Evolutionary conservation across 2,888 invertebrate genomes (phyloP).

Genomic region (Tetragonisca angustula): DNA sequence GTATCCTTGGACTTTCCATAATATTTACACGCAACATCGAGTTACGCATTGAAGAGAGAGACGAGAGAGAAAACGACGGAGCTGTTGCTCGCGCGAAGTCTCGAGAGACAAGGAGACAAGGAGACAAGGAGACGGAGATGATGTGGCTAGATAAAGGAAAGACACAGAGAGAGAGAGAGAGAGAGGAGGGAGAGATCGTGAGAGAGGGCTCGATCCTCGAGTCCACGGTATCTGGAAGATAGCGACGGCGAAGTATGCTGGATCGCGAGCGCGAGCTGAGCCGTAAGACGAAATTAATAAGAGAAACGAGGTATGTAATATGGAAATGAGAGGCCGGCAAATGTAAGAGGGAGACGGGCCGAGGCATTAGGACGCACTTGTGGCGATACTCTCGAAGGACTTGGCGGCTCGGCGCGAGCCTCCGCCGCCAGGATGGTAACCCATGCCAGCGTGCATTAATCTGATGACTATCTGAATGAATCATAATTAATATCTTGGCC

Average conservation of each 20-base stretch:
- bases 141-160: conserved; percentile 52
- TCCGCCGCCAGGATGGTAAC: conserved; percentile 41
- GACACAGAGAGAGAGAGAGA: conserved; percentile 11
- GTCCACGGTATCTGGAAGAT: conserved; percentile 17
- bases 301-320: conserved; percentile 71
- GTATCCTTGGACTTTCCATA: conserved; percentile 73
- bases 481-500: conserved; percentile 75
- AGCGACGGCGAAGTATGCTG: conserved; percentile 43
- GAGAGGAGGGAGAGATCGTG: conserved; percentile 56
- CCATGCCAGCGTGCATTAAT: conserved; percentile 73
- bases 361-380: conserved; percentile 70
- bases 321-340: conserved; percentile 65
- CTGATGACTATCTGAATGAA: conserved; percentile 75
- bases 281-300: conserved; percentile 71
- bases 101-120: conserved; percentile 20
- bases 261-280: conserved; percentile 47
- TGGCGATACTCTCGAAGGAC: conserved; percentile 51
- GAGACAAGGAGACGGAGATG: conserved; percentile 18
- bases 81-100: not conserved
- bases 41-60: conserved; percentile 60
- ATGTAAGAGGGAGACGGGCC: conserved; percentile 31
- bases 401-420: conserved; percentile 48
- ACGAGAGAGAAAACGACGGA: conserved; percentile 29
- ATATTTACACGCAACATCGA: conserved; percentile 76
- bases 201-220: conserved; percentile 59